These are phyloP conservation scores for Watsonalla cultraria DNA, from an alignment of 2,888 invertebrate species.

Conservation along the genomic window DNA sequence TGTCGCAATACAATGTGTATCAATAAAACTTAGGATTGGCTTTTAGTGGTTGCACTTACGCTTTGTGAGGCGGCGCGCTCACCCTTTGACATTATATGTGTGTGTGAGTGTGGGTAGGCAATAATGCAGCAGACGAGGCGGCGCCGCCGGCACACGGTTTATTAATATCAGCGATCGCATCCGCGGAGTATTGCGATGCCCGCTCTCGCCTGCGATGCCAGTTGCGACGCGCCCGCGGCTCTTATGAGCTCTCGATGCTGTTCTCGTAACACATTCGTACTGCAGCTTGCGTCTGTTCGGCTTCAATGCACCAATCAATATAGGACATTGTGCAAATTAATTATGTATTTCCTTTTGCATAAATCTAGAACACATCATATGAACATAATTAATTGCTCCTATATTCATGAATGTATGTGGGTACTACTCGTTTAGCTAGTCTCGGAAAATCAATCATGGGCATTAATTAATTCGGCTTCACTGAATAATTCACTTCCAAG, in stretches of 20 bases:
- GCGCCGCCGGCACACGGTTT: slow-evolving; percentile 49
- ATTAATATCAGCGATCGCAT: slow-evolving; percentile 58
- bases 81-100: slow-evolving; percentile 77
- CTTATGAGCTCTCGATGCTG: slow-evolving; percentile 20
- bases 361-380: too few species aligned
- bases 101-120: slow-evolving; percentile 36
- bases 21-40: slow-evolving; percentile 80
- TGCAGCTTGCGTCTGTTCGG: neutral
- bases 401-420: too few species aligned
- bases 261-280: slow-evolving; percentile 4
- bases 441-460: too few species aligned
- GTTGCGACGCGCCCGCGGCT: slow-evolving; percentile 23
- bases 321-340: too few species aligned
- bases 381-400: too few species aligned
- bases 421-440: too few species aligned
- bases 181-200: slow-evolving; percentile 22
- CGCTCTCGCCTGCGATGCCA: slow-evolving; percentile 14
- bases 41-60: slow-evolving; percentile 80
- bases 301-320: neutral
- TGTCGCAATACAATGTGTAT: slow-evolving; percentile 80
- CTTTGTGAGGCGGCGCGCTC: slow-evolving; percentile 77
- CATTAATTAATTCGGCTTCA: neutral
- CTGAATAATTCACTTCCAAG: neutral
- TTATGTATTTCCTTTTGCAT: too few species aligned
- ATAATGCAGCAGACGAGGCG: slow-evolving; percentile 60